A percentile compares a stretch with the other conserved stretches of the same genome.
Conservation (phyloP, 1,140 invertebrate genomes). For the Caenorhabditis brenneri region DNA sequence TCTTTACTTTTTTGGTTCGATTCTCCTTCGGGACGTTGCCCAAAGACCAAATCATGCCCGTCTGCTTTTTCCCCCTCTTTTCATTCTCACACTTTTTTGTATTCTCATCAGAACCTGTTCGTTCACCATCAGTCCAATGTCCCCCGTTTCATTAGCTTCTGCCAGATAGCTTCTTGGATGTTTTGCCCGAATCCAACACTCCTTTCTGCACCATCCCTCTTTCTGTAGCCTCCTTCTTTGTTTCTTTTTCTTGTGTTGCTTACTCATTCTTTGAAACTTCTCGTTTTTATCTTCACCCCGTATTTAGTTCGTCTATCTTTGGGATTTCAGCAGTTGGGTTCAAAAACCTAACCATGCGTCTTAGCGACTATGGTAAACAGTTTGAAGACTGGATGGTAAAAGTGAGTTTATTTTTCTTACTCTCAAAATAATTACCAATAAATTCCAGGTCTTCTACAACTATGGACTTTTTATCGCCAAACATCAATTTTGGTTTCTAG, state of each 20-base stretch:
- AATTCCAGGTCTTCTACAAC: slow-evolving; percentile 29
- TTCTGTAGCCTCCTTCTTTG: neutral
- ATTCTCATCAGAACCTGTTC: slow-evolving; percentile 38
- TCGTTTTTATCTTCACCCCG: neutral
- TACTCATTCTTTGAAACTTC: no score
- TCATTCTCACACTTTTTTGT: slow-evolving; percentile 38
- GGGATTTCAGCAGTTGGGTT: slow-evolving; percentile 13
- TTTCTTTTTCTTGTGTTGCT: neutral
- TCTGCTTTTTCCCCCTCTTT: neutral
- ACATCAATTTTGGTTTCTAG: slow-evolving; percentile 42
- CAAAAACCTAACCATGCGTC: slow-evolving; percentile 40
- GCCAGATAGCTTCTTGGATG: slow-evolving; percentile 39
- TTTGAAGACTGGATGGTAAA: slow-evolving; percentile 43
- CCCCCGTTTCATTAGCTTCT: slow-evolving; percentile 29
- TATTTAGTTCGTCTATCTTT: neutral
- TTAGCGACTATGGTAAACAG: slow-evolving; percentile 35
- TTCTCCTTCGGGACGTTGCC: neutral
- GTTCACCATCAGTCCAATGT: neutral
- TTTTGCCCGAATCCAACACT: slow-evolving; percentile 10
- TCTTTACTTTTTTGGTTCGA: neutral
- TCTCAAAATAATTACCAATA: no score
- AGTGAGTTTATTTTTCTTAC: neutral
- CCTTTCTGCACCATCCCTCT: neutral
- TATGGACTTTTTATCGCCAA: slow-evolving; percentile 45
- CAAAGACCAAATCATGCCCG: neutral